Evolutionary conservation across 2,113 vertebrate species (phyloP).

Genomic region (Cyprinus carpio): DNA sequence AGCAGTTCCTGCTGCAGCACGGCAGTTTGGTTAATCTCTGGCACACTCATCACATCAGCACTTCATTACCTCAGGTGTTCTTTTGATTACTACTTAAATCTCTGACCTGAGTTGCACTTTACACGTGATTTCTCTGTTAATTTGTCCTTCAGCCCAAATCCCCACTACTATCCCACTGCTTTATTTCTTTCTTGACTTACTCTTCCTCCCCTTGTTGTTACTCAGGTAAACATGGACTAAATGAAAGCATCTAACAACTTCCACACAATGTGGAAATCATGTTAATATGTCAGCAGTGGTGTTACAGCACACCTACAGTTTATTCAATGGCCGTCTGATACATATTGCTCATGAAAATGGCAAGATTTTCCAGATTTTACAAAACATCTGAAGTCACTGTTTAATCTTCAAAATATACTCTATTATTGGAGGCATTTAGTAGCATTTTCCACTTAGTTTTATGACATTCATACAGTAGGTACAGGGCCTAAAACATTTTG

Average conservation of each 20-base stretch:
- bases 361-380: background rate
- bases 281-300: background rate
- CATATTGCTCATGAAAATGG: too few relatives aligned
- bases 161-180: background rate
- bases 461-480: too few relatives aligned
- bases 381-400: background rate
- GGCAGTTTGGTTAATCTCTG: conserved; percentile 67
- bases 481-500: too few relatives aligned
- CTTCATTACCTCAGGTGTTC: conserved; percentile 65
- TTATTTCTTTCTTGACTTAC: conserved; percentile 15
- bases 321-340: background rate
- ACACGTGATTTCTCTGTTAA: conserved; percentile 57
- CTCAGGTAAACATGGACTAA: background rate
- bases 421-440: background rate
- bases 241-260: background rate
- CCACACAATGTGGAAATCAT: too few relatives aligned
- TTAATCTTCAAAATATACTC: background rate
- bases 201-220: background rate
- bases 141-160: conserved; percentile 37
- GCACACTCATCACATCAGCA: conserved; percentile 71
- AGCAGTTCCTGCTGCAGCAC: conserved; percentile 63
- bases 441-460: background rate
- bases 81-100: conserved; percentile 69
- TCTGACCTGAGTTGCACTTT: conserved; percentile 55
- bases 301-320: background rate